Conservation (phyloP, 2,113 vertebrate species). For the Podarcis raffonei region DNA sequence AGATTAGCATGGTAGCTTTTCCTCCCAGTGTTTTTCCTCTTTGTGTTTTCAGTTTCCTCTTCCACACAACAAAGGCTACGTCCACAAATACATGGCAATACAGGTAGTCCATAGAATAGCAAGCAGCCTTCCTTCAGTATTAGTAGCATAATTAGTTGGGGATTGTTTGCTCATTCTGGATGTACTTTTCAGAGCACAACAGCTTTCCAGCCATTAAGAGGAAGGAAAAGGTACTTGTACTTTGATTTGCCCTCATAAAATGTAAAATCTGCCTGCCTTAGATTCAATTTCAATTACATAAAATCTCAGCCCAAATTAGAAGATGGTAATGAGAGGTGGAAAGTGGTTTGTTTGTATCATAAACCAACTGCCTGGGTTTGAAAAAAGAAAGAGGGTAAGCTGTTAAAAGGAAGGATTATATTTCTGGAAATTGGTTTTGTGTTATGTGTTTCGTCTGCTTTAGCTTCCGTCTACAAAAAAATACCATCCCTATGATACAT, state of each 20-base stretch:
- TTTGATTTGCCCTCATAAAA: conserved; percentile 36
- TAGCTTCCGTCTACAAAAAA: conserved; percentile 31
- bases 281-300: conserved; percentile 41
- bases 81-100: not conserved
- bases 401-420: conserved; percentile 33
- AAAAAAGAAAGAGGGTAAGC: conserved; percentile 17
- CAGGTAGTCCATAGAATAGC: not conserved
- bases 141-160: conserved; percentile 4
- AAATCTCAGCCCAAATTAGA: conserved; percentile 37
- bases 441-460: conserved; percentile 34
- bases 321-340: conserved; percentile 25
- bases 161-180: conserved; percentile 2
- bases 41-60: not conserved
- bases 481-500: conserved; percentile 27
- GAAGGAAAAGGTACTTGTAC: conserved; percentile 6
- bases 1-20: too few species aligned
- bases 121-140: not conserved
- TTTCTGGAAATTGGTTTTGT: conserved; percentile 49
- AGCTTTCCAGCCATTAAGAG: conserved; percentile 21
- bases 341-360: conserved; percentile 39
- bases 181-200: conserved; percentile 25
- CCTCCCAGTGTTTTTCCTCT: too few species aligned
- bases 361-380: conserved; percentile 37
- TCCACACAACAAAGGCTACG: not conserved
- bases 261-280: conserved; percentile 22